Evolutionary conservation across 2,113 vertebrate species (phyloP).

Genomic region (Oxyruncus cristatus): DNA sequence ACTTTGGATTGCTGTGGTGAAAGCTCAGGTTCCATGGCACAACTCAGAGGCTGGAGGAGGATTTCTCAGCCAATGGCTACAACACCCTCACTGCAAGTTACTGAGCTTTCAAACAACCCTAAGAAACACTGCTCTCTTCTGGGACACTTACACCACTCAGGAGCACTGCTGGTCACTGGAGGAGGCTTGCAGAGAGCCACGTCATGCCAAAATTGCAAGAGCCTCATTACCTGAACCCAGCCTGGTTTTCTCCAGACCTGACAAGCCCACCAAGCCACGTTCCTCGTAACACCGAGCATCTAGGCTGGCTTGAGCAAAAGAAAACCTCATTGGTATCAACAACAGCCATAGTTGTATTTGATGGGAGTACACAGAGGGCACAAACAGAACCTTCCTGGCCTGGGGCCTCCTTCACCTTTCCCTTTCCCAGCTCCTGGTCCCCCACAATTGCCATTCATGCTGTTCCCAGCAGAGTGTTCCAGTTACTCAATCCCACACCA

Average conservation of each 20-base stretch:
- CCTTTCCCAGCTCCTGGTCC: not conserved
- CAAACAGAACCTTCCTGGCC: not conserved
- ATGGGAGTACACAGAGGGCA: not conserved
- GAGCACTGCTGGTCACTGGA: not conserved
- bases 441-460: not conserved
- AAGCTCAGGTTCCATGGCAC: not conserved
- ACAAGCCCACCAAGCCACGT: not conserved
- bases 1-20: not conserved
- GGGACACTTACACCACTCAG: not conserved
- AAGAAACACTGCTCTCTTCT: not conserved
- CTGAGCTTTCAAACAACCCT: not conserved
- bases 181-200: not conserved
- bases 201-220: not conserved
- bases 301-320: not conserved
- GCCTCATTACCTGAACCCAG: not conserved
- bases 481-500: not conserved
- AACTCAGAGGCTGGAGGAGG: not conserved
- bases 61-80: not conserved
- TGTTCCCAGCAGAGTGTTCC: not conserved
- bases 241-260: not conserved
- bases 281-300: rapidly evolving
- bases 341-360: not conserved
- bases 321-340: not conserved
- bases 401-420: not conserved
- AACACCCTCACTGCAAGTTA: not conserved